These are phyloP conservation scores for Trileptium ribeirensis DNA, from an alignment of 2,888 invertebrate genomes.

Conservation along the genomic window DNA sequence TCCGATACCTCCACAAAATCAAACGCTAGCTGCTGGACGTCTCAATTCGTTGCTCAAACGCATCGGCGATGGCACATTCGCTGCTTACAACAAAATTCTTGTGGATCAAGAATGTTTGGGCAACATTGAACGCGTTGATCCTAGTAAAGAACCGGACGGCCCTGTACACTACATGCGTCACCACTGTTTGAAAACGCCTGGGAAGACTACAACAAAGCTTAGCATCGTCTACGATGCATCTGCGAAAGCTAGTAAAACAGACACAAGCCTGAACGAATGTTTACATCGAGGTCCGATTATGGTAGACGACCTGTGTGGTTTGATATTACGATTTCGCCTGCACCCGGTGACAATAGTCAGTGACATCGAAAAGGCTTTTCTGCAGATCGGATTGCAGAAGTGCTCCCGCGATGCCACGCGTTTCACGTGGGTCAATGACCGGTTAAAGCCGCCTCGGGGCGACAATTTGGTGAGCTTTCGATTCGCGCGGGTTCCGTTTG, in stretches of 20 bases:
- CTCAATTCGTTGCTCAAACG: not conserved
- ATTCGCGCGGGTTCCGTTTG: constrained; percentile 37
- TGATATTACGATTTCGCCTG: constrained; percentile 30
- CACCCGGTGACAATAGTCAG: constrained; percentile 25
- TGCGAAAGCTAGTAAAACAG: constrained; percentile 19
- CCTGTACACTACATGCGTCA: constrained; percentile 32
- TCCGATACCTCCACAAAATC: not conserved
- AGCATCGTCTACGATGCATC: constrained; percentile 40
- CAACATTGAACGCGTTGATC: constrained; percentile 23
- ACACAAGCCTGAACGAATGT: constrained; percentile 31
- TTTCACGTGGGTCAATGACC: not conserved
- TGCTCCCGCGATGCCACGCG: constrained; percentile 27
- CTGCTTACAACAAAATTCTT: constrained; percentile 22
- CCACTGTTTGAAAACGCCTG: constrained; percentile 29
- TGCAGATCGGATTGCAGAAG: constrained; percentile 29
- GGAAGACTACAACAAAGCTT: constrained; percentile 34
- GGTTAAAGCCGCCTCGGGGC: not conserved
- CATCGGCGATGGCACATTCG: constrained; percentile 6
- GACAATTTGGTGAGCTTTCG: constrained; percentile 32
- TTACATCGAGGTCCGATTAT: constrained; percentile 31
- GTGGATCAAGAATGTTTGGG: constrained; percentile 15
- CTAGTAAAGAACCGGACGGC: not conserved
- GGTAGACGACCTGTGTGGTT: constrained; percentile 23
- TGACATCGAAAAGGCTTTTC: constrained; percentile 27
- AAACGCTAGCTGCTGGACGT: not conserved